Percentiles rank a stretch among this genome's conserved stretches.
Evolutionary conservation across 2,888 invertebrate species (phyloP).

Genomic region (Ceraclea dissimilis): DNA sequence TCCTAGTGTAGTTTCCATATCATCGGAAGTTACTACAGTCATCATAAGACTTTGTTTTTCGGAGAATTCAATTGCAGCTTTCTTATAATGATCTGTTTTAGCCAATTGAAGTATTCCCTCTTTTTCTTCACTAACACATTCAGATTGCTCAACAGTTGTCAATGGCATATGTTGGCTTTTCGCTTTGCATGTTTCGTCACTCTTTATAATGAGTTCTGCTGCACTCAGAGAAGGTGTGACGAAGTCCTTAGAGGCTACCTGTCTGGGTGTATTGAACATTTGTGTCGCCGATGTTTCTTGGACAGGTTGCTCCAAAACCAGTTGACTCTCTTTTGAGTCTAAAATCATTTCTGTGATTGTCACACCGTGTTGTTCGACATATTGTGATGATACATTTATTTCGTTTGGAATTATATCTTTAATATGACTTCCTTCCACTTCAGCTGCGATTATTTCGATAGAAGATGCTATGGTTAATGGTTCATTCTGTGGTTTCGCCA

Average conservation of each 20-base stretch:
- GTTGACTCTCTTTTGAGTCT: conserved; percentile 46
- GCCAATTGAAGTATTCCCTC: conserved; percentile 38
- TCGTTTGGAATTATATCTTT: conserved; percentile 36
- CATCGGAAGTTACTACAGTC: conserved; percentile 46
- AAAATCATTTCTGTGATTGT: conserved; percentile 48
- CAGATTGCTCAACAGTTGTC: conserved; percentile 42
- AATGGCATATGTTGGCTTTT: conserved; percentile 36
- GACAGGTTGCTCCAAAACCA: conserved; percentile 36
- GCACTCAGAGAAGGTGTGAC: conserved; percentile 35
- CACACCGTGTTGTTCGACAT: conserved; percentile 44
- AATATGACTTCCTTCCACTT: conserved; percentile 48
- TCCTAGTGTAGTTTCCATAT: conserved; percentile 48
- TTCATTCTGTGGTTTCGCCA: conserved; percentile 41
- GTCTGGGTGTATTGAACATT: conserved; percentile 40
- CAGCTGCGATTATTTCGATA: conserved; percentile 49
- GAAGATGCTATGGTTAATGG: conserved; percentile 50
- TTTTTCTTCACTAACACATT: conserved; percentile 45
- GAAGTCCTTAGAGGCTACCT: conserved; percentile 38
- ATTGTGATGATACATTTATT: conserved; percentile 38
- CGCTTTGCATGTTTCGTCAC: conserved; percentile 30
- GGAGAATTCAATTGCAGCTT: conserved; percentile 43
- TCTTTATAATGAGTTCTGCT: conserved; percentile 33
- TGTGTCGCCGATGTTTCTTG: conserved; percentile 34
- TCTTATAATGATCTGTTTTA: conserved; percentile 32
- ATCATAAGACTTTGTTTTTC: conserved; percentile 50